A percentile compares a stretch with the other conserved stretches of the same genome.
phyloP scores from a whole-genome alignment of 2,113 vertebrate genomes.

The Gallinago media region DNA sequence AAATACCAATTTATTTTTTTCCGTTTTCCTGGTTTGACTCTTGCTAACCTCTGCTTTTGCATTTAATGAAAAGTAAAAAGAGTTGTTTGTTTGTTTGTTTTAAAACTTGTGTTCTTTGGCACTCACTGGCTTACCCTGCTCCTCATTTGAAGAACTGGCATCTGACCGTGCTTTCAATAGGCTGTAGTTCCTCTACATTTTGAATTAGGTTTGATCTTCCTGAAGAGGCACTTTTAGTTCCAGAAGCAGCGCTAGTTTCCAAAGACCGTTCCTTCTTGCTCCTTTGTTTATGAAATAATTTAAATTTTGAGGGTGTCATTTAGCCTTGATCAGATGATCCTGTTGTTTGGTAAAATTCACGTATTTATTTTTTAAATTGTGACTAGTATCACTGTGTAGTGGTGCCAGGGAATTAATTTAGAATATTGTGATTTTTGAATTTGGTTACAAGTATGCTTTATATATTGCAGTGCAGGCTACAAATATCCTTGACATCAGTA shows the following conservation, averaged over 20 bases:
- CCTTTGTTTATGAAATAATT: not conserved
- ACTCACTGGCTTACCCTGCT: not conserved
- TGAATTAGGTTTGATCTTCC: not conserved
- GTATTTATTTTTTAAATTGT: not conserved
- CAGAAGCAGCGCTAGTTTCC: not conserved
- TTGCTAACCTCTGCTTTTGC: not conserved
- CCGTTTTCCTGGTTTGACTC: not conserved
- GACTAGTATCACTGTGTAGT: not conserved
- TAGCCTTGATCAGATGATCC: not conserved
- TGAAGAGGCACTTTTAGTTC: not conserved
- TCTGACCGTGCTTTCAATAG: not conserved
- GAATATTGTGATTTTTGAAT: not conserved
- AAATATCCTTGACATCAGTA: not conserved
- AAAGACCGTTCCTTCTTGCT: not conserved
- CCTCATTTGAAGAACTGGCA: not conserved
- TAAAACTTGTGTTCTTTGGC: not conserved
- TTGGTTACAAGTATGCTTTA: not conserved
- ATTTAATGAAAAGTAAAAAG: not conserved
- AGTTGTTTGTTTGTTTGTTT: not conserved
- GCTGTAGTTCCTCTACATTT: not conserved
- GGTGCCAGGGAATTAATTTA: not conserved
- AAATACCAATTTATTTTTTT: not conserved
- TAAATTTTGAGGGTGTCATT: not conserved
- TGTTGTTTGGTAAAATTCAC: not conserved
- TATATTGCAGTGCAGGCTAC: not conserved